Percentiles rank a stretch among this genome's conserved stretches.
Conservation (phyloP, 2,888 invertebrate genomes). For the Oligia fasciuncula region DNA sequence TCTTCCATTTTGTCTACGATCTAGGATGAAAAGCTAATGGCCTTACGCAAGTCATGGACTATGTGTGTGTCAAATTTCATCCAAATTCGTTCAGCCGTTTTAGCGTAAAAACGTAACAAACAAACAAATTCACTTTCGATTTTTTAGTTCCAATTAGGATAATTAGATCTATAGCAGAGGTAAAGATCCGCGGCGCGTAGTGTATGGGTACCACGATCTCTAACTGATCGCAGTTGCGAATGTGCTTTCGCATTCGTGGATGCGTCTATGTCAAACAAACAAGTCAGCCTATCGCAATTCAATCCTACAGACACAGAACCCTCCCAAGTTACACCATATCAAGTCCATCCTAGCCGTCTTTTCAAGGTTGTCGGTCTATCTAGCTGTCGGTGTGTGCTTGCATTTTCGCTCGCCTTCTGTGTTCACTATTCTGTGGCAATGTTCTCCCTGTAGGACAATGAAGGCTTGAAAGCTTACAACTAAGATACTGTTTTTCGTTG, state of each 20-base stretch:
- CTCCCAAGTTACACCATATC: background rate
- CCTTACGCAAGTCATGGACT: background rate
- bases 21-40: background rate
- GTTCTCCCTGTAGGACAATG: conserved; percentile 51
- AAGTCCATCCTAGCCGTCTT: background rate
- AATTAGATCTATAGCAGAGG: background rate
- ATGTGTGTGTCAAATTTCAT: background rate
- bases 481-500: conserved; percentile 56
- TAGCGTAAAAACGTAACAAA: background rate
- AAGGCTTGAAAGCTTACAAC: conserved; percentile 47
- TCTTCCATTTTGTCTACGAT: background rate
- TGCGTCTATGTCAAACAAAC: background rate
- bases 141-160: background rate
- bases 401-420: conserved; percentile 26
- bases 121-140: background rate
- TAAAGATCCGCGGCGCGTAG: background rate
- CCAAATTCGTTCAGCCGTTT: background rate
- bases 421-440: conserved; percentile 14
- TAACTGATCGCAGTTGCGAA: background rate
- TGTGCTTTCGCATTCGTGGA: background rate
- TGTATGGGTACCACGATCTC: background rate
- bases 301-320: background rate
- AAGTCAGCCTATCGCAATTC: too few species aligned
- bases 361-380: background rate
- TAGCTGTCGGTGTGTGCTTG: background rate